phyloP scores from a whole-genome alignment of 2,113 vertebrate genomes.

The Notiomystis cincta region DNA sequence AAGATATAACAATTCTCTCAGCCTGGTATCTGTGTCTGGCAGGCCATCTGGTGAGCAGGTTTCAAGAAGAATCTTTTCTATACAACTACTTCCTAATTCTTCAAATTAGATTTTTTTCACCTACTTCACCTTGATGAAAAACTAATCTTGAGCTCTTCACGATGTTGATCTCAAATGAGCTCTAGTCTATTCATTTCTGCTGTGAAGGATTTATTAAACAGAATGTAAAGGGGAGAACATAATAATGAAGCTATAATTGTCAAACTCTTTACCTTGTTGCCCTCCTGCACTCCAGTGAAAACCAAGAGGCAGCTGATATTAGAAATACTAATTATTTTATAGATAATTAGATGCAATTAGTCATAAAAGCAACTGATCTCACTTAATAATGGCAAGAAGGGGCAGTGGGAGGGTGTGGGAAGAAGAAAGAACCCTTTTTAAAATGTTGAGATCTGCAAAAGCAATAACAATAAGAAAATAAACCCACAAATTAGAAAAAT shows the following conservation, averaged over 20 bases:
- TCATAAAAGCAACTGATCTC: slow-evolving; percentile 53
- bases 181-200: not conserved
- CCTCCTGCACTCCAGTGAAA: slow-evolving; percentile 56
- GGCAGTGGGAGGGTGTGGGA: not conserved
- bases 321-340: slow-evolving; percentile 72
- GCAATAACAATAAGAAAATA: not conserved
- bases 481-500: not conserved
- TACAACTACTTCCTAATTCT: not conserved
- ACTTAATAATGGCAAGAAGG: slow-evolving; percentile 14
- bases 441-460: slow-evolving; percentile 26
- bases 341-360: slow-evolving; percentile 67
- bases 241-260: slow-evolving; percentile 68
- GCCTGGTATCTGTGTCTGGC: not conserved
- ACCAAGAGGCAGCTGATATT: slow-evolving; percentile 65
- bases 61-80: not conserved
- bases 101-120: not conserved
- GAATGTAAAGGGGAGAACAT: slow-evolving; percentile 19
- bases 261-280: slow-evolving; percentile 64
- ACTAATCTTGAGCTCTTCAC: not conserved
- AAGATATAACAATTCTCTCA: not conserved
- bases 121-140: not conserved
- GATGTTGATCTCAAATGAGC: not conserved
- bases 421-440: not conserved
- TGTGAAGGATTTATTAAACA: slow-evolving; percentile 43
- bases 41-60: slow-evolving; percentile 10